Base-by-base conservation (phyloP, 2,888 invertebrate species). In the Amphimallon solstitiale region DNA sequence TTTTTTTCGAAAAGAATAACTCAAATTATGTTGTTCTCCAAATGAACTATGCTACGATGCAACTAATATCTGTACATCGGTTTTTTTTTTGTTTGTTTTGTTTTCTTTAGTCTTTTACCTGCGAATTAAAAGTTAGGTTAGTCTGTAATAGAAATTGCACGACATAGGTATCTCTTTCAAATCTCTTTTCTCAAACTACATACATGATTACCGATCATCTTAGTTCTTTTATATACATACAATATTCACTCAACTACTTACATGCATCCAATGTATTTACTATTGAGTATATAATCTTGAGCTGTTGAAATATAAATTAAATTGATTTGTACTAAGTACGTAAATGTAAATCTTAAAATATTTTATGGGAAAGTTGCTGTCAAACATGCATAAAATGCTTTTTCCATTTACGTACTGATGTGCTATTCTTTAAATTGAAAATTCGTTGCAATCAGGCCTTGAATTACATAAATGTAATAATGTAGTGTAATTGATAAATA, bases 31-130 rank as follows among this genome's bases (percentile, higher is more conserved):
- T 59, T 40, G 15, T 35, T 60, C 38, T n/a, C 23, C 15, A 40
- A 62, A 62, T 67, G 67, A 67, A 67, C 63, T 56, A 63, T 59
- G 56, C 56, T 59, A 56, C 63, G 63, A 67, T 67, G 67, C 67
- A 67, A 67, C 67, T 67, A 67, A 67, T 67, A 67, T 67, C 67
- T 67, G 67, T 67, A 67, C 67, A 67, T 67, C 67, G 63, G 38
- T 67, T 67, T 61, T 65, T 63, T 66, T 59, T 66, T 62, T 45
- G 3, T 48, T 64, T 63, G 23, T 29, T 37, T 23, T 46, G 14
- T 61, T 62, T 51, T 43, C 15, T 45, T 46, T 29, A 54, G 35
- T 54, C 43, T 46, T 54, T 51, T 40, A 15, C 29, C 34, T 63
- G 17, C 54, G 15, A 52, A 52, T 59, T 56, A 48, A 46, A 21